Conservation (phyloP, 1,140 invertebrate genomes). For the Anoplolepis gracilipes region DNA sequence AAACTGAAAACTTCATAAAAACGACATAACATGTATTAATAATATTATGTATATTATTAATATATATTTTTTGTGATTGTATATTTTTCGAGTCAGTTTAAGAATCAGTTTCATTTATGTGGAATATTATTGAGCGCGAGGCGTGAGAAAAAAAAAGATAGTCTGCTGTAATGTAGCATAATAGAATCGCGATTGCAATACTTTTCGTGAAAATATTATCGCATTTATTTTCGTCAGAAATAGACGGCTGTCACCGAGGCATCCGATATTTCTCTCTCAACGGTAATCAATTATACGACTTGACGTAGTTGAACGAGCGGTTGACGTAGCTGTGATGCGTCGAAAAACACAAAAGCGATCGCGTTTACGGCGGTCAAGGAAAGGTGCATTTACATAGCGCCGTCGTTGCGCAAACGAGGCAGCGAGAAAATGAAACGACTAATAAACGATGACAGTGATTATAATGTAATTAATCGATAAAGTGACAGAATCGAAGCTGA, state of each 20-base stretch:
- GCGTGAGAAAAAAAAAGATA: neutral
- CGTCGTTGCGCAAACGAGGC: constrained; percentile 23
- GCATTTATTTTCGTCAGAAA: constrained; percentile 57
- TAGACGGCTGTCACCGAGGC: constrained; percentile 50
- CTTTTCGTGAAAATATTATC: constrained; percentile 39
- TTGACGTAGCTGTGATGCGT: constrained; percentile 51
- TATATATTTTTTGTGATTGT: neutral
- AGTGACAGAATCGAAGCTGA: constrained; percentile 41
- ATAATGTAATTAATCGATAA: constrained; percentile 63
- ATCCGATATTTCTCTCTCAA: constrained; percentile 49
- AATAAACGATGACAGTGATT: constrained; percentile 59
- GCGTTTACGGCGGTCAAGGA: constrained; percentile 39
- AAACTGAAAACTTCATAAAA: neutral
- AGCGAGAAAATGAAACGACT: constrained; percentile 11
- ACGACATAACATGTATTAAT: neutral
- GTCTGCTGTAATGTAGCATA: neutral
- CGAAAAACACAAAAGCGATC: constrained; percentile 55
- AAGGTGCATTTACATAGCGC: constrained; percentile 34
- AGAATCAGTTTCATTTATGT: neutral
- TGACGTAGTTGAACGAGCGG: constrained; percentile 46
- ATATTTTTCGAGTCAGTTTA: neutral
- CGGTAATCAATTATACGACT: constrained; percentile 56
- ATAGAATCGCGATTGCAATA: constrained; percentile 48
- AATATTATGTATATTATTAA: neutral
- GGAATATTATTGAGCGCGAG: neutral